Conservation (phyloP, 1,140 invertebrate genomes). For the Aphis craccivora region DNA sequence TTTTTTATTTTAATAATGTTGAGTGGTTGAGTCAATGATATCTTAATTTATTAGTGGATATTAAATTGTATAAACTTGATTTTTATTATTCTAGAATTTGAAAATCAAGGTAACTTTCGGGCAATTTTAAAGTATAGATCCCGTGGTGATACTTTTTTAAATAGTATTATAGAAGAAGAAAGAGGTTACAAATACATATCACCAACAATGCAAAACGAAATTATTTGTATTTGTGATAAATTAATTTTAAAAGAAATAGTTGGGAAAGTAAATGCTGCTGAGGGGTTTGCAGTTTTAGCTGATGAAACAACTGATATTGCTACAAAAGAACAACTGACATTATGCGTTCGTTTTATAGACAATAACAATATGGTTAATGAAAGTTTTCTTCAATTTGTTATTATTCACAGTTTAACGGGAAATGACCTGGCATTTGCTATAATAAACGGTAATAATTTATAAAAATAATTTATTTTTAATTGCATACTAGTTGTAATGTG, state of each 20-base stretch:
- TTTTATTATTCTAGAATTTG: background rate
- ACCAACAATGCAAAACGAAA: background rate
- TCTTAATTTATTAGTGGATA: background rate
- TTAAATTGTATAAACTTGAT: background rate
- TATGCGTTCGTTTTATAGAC: no score
- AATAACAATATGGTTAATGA: background rate
- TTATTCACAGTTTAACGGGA: background rate
- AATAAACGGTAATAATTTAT: background rate
- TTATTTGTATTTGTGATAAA: slow-evolving; percentile 13
- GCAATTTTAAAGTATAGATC: slow-evolving; percentile 4
- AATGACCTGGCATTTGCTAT: background rate
- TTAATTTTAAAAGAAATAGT: background rate
- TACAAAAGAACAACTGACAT: no score
- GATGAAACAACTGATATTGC: background rate
- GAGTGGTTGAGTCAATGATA: background rate
- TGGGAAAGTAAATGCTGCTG: background rate
- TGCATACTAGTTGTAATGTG: background rate
- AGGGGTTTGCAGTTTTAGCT: background rate
- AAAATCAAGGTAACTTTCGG: background rate
- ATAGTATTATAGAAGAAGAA: background rate
- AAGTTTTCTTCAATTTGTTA: background rate
- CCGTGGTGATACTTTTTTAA: background rate
- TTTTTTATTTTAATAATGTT: no score
- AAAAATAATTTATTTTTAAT: background rate
- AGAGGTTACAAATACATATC: background rate